Evolutionary conservation across 2,888 invertebrate genomes (phyloP), one percentile per base, ranked within the genome.

Genomic region (Galerucella nymphaeae): DNA sequence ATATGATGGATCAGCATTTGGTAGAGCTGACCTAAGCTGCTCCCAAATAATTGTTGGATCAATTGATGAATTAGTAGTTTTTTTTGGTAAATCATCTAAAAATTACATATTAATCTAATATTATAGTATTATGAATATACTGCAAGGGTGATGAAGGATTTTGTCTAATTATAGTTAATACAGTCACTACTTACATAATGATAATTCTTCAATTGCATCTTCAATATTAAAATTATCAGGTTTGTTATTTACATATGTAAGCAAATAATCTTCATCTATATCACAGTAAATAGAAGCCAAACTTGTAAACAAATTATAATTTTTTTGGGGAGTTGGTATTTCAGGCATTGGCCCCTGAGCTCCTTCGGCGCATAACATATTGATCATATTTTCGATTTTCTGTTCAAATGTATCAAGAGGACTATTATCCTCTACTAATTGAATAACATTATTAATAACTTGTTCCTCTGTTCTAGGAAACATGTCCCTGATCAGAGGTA

Each of bases 1-100:
- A 77, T 83, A 86, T 1, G 72, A 72, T 16, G 85, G 86, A 80
- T 85, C 85, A 16, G 84, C 85, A 74, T 82, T 79, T 11, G 86
- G 86, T 50, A 86, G 74, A 73, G 85, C 81, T 41, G 82, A 82
- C 71, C 80, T 74, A n/a, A 85, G 77, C 71, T 82, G 78, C 62
- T 80, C 76, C 78, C 76, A 80, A 66, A 82, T 76, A 2, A 70
- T 71, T 42, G 75, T 38, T 0, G 79, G 74, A 70, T 81, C 80
- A 23, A 75, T 61, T 45, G 45, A 45, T 2, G 45, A 45, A 45
- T 11, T 4, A 45, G 5, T 3, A 9, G 75, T 74, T 41, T 55
- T 63, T 23, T 13, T 16, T 55, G 70, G 70, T 18, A 70, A 45
- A 64, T 70, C 45, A 57, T 64, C 70, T 67, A 65, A 64, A 64